Evolutionary conservation across 1,140 invertebrate genomes (phyloP), one percentile per base, ranked within the genome.

Genomic region (Antheraea pernyi): DNA sequence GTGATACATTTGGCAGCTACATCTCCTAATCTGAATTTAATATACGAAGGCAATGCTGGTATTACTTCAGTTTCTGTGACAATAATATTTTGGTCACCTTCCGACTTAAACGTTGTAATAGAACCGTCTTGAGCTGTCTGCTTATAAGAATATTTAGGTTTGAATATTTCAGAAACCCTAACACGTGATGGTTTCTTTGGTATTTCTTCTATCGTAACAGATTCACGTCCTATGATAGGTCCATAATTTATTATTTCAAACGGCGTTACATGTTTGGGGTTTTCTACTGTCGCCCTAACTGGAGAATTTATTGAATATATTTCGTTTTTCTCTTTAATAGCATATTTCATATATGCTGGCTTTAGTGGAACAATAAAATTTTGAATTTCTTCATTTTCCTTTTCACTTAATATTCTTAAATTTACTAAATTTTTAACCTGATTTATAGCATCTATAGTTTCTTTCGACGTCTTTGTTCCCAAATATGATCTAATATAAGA

Each of bases 111-210:
- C 0, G 71, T 71, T 7, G 64, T 75, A 19, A 75, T 39, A 19
- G 60, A 48, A 0, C 68, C 68, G 60, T 75, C 60, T 19, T 58
- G 58, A 11, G 76, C 62, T 8, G 69, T 42, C 69, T 78, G 74
- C 62, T 76, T 78, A 61, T 76, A 78, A 5, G 74, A 78, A 61
- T 78, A 80, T 36, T 30, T 68, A 5, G 71, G 62, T 46, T 65
- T 36, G 36, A 48, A n/a, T 10, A 59, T 61, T 36, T 30, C 11
- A 13, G 53, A 59, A 10, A 58, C 42, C 37, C 36, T 58, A 3
- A 71, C 10, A n/a, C 67, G n/a, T 9, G 19, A 39, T 64, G 19
- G 16, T 61, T 65, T 64, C 5, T 10, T 53, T 53, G 46, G 16
- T 7, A 53, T 16, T 16, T 42, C 37, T 63, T 63, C 60, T 48